These are phyloP conservation scores for Ptychobarbus kaznakovi DNA, from an alignment of 2,797 vertebrate species.

Conservation along the genomic window DNA sequence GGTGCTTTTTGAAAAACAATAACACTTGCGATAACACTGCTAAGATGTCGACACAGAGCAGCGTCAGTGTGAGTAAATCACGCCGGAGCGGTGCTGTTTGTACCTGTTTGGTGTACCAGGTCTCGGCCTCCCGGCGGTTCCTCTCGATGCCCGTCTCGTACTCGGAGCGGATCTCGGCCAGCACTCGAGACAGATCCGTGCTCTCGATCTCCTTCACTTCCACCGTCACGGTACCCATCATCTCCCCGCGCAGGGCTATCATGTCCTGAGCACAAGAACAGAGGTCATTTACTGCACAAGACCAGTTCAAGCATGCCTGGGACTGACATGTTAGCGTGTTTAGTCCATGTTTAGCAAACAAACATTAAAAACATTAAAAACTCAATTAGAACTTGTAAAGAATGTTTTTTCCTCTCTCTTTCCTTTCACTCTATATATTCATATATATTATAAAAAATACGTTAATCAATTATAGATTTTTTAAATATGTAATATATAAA, in stretches of 20 bases:
- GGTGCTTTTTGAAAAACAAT: too few species aligned
- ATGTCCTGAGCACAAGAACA: constrained; percentile 44
- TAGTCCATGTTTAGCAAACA: background rate
- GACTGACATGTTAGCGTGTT: background rate
- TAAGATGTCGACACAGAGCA: too few species aligned
- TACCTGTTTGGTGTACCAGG: constrained; percentile 58
- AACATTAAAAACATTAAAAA: too few species aligned
- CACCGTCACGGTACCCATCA: constrained; percentile 55
- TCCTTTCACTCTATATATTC: too few species aligned
- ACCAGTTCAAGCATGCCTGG: background rate
- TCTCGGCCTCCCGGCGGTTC: constrained; percentile 45
- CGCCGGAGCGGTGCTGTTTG: background rate
- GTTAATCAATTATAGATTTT: too few species aligned
- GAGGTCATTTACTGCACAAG: background rate
- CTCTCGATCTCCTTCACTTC: constrained; percentile 31
- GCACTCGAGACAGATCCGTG: constrained; percentile 45
- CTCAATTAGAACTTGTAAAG: too few species aligned
- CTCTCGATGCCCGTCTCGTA: constrained; percentile 54
- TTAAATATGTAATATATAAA: too few species aligned
- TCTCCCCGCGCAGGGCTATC: background rate
- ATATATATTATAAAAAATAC: too few species aligned
- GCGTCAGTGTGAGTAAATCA: background rate
- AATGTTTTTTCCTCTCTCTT: background rate
- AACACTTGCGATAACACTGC: too few species aligned
- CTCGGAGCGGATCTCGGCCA: constrained; percentile 50